These are phyloP conservation scores for Mercenaria mercenaria DNA, from an alignment of 1,140 invertebrate species.

Conservation along the genomic window DNA sequence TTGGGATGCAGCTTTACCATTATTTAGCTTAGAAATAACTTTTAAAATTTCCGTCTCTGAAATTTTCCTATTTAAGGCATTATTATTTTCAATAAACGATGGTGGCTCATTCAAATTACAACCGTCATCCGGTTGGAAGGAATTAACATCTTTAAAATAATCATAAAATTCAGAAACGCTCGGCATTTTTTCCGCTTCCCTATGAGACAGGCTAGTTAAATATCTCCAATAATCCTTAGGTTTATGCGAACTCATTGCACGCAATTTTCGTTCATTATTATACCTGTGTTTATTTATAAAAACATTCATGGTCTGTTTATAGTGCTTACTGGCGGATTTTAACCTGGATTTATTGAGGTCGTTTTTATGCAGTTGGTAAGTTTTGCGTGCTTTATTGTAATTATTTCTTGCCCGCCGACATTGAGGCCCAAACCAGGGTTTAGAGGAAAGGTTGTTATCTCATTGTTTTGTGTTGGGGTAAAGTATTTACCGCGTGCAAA, in stretches of 20 bases:
- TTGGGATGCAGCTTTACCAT: not conserved
- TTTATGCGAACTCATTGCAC: not conserved
- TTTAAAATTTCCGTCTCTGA: not conserved
- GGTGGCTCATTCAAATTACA: not conserved
- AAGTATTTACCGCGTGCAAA: not conserved
- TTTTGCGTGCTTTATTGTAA: not conserved
- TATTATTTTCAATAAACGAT: not conserved
- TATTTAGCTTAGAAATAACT: not conserved
- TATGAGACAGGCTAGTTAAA: not conserved
- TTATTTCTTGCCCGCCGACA: not conserved
- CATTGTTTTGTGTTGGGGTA: not conserved
- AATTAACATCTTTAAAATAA: not conserved
- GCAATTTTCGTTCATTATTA: not conserved
- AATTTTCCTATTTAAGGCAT: not conserved
- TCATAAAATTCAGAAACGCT: not conserved
- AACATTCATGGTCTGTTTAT: slow-evolving; percentile 8
- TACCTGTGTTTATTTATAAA: not conserved
- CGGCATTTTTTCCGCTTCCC: not conserved
- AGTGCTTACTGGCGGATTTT: not conserved
- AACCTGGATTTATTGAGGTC: not conserved
- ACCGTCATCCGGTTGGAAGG: not conserved
- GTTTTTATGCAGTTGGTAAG: not conserved
- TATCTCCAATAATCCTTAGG: not conserved
- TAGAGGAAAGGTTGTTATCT: not conserved
- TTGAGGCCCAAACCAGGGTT: not conserved